Evolutionary conservation across 2,888 invertebrate genomes (phyloP).

Genomic region (Drosophila percnosoma): DNA sequence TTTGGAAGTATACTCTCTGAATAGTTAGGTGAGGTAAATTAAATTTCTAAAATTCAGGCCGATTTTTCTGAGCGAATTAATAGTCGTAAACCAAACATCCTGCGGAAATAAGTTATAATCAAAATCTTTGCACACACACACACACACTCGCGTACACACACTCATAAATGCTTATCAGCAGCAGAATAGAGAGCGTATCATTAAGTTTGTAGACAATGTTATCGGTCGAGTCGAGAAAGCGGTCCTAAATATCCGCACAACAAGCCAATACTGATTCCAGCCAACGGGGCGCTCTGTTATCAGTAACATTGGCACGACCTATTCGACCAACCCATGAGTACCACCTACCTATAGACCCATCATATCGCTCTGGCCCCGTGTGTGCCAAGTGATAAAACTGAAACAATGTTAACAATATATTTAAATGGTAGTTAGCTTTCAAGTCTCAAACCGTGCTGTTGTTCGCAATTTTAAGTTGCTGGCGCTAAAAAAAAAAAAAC

Average conservation of each 20-base stretch:
- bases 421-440: slow-evolving; percentile 80
- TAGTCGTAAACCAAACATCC: slow-evolving; percentile 23
- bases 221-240: slow-evolving; percentile 26
- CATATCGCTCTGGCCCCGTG: slow-evolving; percentile 25
- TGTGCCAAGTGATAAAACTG: slow-evolving; percentile 64
- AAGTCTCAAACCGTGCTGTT: slow-evolving; percentile 64
- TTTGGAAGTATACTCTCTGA: not conserved
- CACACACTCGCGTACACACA: not conserved
- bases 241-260: slow-evolving; percentile 1
- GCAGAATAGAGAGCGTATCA: slow-evolving; percentile 13
- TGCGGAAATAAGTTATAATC: slow-evolving; percentile 35
- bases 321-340: slow-evolving; percentile 35
- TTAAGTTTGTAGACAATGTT: slow-evolving; percentile 36
- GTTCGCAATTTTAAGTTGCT: slow-evolving; percentile 14
- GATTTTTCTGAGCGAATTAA: not conserved
- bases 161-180: slow-evolving; percentile 32
- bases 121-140: not conserved
- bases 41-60: not conserved
- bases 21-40: not conserved
- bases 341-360: not conserved
- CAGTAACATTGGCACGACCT: slow-evolving; percentile 47
- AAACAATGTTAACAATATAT: slow-evolving; percentile 76
- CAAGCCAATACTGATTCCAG: slow-evolving; percentile 15
- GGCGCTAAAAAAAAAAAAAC: not conserved
- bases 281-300: slow-evolving; percentile 58